Conservation (phyloP, 2,113 vertebrate genomes). For the Chaetorhynchus papuensis region DNA sequence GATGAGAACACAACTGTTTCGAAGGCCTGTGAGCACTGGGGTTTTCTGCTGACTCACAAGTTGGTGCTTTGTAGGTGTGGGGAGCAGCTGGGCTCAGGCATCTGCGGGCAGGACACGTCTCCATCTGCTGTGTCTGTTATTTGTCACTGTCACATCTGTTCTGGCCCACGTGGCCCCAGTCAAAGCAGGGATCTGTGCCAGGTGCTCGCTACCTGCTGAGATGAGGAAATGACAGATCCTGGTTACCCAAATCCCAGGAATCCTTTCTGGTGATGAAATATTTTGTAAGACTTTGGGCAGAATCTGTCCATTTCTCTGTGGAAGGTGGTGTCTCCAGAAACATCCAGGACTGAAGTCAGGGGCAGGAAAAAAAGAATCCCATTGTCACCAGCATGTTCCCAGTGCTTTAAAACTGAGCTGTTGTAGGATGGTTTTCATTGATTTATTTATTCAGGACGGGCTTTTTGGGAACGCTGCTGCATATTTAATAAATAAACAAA, state of each 20-base stretch:
- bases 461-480: neutral
- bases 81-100: neutral
- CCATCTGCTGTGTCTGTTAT: neutral
- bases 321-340: neutral
- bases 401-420: neutral
- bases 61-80: neutral
- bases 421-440: neutral
- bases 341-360: neutral
- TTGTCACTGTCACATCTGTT: conserved; percentile 6
- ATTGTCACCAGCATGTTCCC: neutral
- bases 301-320: neutral
- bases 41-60: neutral
- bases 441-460: neutral
- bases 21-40: neutral
- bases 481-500: neutral
- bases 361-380: neutral
- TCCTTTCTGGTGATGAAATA: neutral
- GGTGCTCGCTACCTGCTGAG: neutral
- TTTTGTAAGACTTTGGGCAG: neutral
- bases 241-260: neutral
- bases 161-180: neutral
- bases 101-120: neutral
- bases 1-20: neutral
- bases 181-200: neutral
- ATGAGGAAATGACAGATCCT: neutral